Evolutionary conservation across 2,888 invertebrate species (phyloP).

Genomic region (Blastobasis adustella): DNA sequence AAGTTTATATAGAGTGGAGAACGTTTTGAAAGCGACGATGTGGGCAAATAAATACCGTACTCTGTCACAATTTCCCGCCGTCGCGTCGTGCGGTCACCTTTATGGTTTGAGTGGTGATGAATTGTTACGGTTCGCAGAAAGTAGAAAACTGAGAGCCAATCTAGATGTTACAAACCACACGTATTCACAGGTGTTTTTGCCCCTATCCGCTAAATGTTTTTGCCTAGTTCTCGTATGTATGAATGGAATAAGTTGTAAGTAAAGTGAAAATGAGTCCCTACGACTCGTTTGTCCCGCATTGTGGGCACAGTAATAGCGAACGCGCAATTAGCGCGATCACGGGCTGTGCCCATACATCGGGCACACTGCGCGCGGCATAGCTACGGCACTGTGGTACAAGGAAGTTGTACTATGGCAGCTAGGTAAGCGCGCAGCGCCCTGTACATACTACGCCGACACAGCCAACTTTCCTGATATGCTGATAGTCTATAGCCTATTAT

Average conservation of each 20-base stretch:
- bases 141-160: neutral
- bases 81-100: slow-evolving; percentile 50
- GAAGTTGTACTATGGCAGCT: too few species aligned
- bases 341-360: slow-evolving; percentile 21
- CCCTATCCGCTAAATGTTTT: too few species aligned
- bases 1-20: slow-evolving; percentile 35
- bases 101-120: slow-evolving; percentile 42
- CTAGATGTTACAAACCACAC: too few species aligned
- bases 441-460: too few species aligned
- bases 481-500: too few species aligned
- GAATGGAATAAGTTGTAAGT: slow-evolving; percentile 2
- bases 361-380: slow-evolving; percentile 10
- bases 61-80: slow-evolving; percentile 46
- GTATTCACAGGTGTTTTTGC: too few species aligned
- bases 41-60: slow-evolving; percentile 31
- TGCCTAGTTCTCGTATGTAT: too few species aligned
- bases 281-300: slow-evolving; percentile 18
- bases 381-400: too few species aligned
- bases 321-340: slow-evolving; percentile 29
- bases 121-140: slow-evolving; percentile 29
- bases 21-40: slow-evolving; percentile 45
- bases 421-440: too few species aligned
- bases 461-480: too few species aligned
- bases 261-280: slow-evolving; percentile 25
- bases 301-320: slow-evolving; percentile 19